Evolutionary conservation across 2,113 vertebrate genomes (phyloP).

Genomic region (Callaeas wilsoni): DNA sequence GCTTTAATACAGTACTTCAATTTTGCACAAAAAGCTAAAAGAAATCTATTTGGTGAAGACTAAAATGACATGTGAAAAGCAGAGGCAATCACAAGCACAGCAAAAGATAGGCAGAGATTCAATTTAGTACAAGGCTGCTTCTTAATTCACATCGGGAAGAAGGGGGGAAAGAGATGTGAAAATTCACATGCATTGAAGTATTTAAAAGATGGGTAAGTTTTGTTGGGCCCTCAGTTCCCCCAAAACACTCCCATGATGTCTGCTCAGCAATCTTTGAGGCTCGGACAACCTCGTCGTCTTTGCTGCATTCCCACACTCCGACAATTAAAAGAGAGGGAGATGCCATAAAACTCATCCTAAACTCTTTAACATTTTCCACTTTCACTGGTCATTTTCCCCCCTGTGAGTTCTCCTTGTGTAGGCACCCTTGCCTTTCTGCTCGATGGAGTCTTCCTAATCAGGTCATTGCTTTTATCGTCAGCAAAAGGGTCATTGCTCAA

Average conservation of each 20-base stretch:
- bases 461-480: slow-evolving; percentile 58
- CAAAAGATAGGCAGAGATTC: slow-evolving; percentile 33
- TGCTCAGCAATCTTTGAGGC: not conserved
- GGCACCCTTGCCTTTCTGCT: slow-evolving; percentile 47
- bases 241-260: not conserved
- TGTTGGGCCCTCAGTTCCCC: not conserved
- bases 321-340: not conserved
- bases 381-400: not conserved
- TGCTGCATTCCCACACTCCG: not conserved
- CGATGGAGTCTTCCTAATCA: slow-evolving; percentile 47
- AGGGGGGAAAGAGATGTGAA: not conserved
- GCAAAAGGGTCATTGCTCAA: slow-evolving; percentile 60
- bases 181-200: not conserved
- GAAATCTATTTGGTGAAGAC: slow-evolving; percentile 59
- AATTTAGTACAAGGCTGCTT: slow-evolving; percentile 19
- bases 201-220: not conserved
- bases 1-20: slow-evolving; percentile 44
- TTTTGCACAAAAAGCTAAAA: slow-evolving; percentile 55
- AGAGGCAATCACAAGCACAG: slow-evolving; percentile 11
- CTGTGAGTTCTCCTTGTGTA: not conserved
- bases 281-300: not conserved
- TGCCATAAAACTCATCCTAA: not conserved
- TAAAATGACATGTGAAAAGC: slow-evolving; percentile 46
- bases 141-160: slow-evolving; percentile 19
- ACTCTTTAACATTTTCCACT: not conserved